Evolutionary conservation across 2,888 invertebrate species (phyloP), one percentile per base, ranked within the genome.

Genomic region (Glaucopsyche alexis): DNA sequence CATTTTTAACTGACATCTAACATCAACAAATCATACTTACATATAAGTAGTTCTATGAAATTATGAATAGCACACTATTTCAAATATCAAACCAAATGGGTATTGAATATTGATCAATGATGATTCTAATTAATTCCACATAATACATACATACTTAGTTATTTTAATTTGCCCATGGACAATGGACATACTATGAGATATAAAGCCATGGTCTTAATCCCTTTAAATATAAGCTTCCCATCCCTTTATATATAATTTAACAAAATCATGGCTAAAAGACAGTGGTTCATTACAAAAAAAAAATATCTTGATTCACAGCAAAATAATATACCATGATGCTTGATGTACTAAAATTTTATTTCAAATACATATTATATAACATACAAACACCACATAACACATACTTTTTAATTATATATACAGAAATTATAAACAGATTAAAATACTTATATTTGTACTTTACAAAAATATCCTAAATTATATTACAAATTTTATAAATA

Each of bases 381-480:
- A 49, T 14, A 49, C 49, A 49, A 49, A 55, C n/a, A 55, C 55
- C 55, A 60, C 60, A 60, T 19, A 55, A 19, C 11, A 60, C 29
- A 60, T 13, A 60, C 29, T 60, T 13, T 6, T 16, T 19, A 29
- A 13, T 38, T 60, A 29, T 60, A 29, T 60, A 29, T 29, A 60
- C 60, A 60, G 60, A 14, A 29, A 29, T 55, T 7, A 60, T 11
- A 47, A 47, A 47, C 4, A 47, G 47, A 29, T 60, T 60, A 60
- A 13, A 60, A 38, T 60, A 55, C 47, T 55, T 19, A 38, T 38
- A 38, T 29, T 60, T 38, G 60, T 60, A 38, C 60, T 38, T 60
- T 55, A 29, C 16, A 55, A 55, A 55, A 11, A 8, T 19, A 16
- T 16, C 0, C 9, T 55, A 55, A 11, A 55, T 55, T 19, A 19